phyloP scores from a whole-genome alignment of 2,797 vertebrate species.

The Vultur gryphus region DNA sequence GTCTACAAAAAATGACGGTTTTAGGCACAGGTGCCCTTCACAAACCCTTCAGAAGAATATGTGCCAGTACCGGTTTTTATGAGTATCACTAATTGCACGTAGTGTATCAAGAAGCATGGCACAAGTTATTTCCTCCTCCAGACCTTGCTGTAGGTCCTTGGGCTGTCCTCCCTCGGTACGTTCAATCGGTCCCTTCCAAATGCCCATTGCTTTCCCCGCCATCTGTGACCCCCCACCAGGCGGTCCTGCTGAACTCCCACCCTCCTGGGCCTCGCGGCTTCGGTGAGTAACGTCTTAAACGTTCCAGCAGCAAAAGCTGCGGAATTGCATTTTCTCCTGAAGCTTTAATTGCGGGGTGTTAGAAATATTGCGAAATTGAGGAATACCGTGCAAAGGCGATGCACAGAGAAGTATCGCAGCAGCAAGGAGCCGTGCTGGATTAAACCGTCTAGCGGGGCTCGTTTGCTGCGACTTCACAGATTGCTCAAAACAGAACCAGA shows the following conservation, averaged over 20 bases:
- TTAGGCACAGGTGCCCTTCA: not conserved
- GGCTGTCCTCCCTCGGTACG: not conserved
- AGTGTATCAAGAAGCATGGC: not conserved
- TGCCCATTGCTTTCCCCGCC: not conserved
- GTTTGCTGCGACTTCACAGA: not conserved
- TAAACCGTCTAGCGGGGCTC: not conserved
- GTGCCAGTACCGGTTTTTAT: not conserved
- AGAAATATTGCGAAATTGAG: accelerated
- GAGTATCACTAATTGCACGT: not conserved
- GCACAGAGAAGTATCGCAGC: not conserved
- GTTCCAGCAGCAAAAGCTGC: not conserved
- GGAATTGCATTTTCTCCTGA: not conserved
- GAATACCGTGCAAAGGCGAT: accelerated
- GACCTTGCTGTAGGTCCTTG: not conserved
- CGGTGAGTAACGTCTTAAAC: not conserved
- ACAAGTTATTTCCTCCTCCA: not conserved
- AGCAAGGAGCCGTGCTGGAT: not conserved
- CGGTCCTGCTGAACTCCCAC: not conserved
- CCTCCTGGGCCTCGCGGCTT: not conserved
- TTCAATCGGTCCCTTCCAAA: not conserved
- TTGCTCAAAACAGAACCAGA: not conserved
- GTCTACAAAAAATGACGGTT: not conserved
- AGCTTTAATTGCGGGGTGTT: not conserved
- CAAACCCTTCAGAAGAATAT: not conserved
- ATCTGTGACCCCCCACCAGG: not conserved